Base-by-base conservation (phyloP, 2,113 vertebrate genomes). In the Laticauda colubrina region DNA sequence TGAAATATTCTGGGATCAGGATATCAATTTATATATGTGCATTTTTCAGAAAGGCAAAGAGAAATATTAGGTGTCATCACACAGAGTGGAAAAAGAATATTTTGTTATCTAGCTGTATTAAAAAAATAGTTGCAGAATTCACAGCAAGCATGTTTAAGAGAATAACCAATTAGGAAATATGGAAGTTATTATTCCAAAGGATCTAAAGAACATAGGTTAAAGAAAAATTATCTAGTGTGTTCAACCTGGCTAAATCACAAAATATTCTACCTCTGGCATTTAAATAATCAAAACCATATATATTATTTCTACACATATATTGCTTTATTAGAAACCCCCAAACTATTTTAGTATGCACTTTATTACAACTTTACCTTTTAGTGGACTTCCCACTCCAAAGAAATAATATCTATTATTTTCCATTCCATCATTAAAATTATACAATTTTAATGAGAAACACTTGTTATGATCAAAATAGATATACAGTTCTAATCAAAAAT, bases 401-500 rank as follows among this genome's bases (percentile, higher is more conserved):
- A 57, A 87, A 64, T 39, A 90, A 86, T 39, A 1, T 89, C 10
- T 85, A 75, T 53, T 88, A 89, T 85, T 89, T 57, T 92, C 88
- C 23, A 89, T 51, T 92, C 92, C 89, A 89, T 54, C 53, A 48
- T 29, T 29, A n/a, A 39, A 89, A 89, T 92, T 92, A 85, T 45
- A 89, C 48, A 92, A 15, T 54, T 89, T 89, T 51, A 92, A 92
- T 81, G 61, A 89, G 92, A 85, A 75, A 59, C 54, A 89, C 88
- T 89, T 92, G 54, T 89, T 89, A 51, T 20, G 20, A 89, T 85
- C 26, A 23, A 43, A 69, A 75, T 57, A 92, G 88, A 85, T 57
- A 89, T 61, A 90, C 88, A 93, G n/a, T 90, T 53, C 7, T 93
- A 86, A 93, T 90, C 64, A 93, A 86, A 93, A 93, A 86, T 21